Evolutionary conservation across 2,113 vertebrate species (phyloP).

Genomic region (Boleophthalmus pectinirostris): DNA sequence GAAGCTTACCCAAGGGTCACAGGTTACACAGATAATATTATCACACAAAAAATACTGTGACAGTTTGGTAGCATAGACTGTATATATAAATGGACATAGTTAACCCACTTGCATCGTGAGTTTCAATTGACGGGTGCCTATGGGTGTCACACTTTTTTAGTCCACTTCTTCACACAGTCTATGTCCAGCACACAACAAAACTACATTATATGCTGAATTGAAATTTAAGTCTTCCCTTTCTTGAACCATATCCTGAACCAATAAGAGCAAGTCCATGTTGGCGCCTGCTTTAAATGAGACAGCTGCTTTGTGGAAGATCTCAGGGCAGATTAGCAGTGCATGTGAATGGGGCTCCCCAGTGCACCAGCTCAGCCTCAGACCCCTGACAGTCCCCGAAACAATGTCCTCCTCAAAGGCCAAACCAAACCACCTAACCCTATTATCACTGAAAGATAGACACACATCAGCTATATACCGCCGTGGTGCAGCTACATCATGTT

Average conservation of each 20-base stretch:
- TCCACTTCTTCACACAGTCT: too few relatives aligned
- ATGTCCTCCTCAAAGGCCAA: constrained; percentile 84
- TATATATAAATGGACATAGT: too few relatives aligned
- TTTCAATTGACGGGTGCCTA: too few relatives aligned
- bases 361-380: constrained; percentile 77
- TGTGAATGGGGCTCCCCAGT: constrained; percentile 83
- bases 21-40: too few relatives aligned
- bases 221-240: background rate
- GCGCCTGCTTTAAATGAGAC: constrained; percentile 77
- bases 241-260: constrained; percentile 72
- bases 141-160: too few relatives aligned
- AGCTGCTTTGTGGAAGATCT: constrained; percentile 70
- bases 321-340: constrained; percentile 82
- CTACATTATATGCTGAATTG: background rate
- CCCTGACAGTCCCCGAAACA: constrained; percentile 78
- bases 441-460: constrained; percentile 81
- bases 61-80: too few relatives aligned
- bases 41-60: too few relatives aligned
- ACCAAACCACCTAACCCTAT: constrained; percentile 82
- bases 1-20: too few relatives aligned
- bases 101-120: too few relatives aligned
- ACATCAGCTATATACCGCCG: constrained; percentile 43
- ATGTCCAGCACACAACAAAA: too few relatives aligned
- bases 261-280: constrained; percentile 73
- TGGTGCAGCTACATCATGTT: background rate